Conservation (phyloP, 1,140 invertebrate species). For the Rhagoletis pomonella region DNA sequence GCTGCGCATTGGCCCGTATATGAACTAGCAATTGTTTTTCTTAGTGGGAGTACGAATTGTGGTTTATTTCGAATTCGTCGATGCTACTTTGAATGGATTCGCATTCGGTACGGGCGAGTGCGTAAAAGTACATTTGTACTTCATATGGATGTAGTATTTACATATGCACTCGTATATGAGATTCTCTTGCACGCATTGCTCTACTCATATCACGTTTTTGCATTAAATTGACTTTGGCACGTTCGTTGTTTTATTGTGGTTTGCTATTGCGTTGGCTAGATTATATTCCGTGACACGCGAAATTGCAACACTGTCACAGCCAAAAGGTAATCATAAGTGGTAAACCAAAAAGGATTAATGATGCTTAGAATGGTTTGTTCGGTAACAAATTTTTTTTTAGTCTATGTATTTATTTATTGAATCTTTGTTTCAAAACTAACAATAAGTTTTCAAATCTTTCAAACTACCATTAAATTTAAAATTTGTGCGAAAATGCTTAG, state of each 20-base stretch:
- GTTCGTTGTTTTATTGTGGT: background rate
- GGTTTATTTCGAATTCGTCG: slow-evolving; percentile 7
- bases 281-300: background rate
- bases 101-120: slow-evolving; percentile 27
- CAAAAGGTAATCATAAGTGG: background rate
- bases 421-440: too few relatives aligned
- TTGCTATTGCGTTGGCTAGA: background rate
- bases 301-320: slow-evolving; percentile 2
- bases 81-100: slow-evolving; percentile 23
- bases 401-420: too few relatives aligned
- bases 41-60: background rate
- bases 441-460: too few relatives aligned
- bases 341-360: background rate
- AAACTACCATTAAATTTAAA: too few relatives aligned
- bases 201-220: slow-evolving; percentile 44
- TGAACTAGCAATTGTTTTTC: background rate
- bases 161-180: background rate
- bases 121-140: background rate
- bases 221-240: slow-evolving; percentile 25
- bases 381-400: background rate
- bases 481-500: too few relatives aligned
- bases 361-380: background rate
- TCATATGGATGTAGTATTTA: background rate
- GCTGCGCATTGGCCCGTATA: slow-evolving; percentile 14
- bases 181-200: slow-evolving; percentile 14